phyloP scores from a whole-genome alignment of 2,797 vertebrate species.

The Poeciliopsis infans region DNA sequence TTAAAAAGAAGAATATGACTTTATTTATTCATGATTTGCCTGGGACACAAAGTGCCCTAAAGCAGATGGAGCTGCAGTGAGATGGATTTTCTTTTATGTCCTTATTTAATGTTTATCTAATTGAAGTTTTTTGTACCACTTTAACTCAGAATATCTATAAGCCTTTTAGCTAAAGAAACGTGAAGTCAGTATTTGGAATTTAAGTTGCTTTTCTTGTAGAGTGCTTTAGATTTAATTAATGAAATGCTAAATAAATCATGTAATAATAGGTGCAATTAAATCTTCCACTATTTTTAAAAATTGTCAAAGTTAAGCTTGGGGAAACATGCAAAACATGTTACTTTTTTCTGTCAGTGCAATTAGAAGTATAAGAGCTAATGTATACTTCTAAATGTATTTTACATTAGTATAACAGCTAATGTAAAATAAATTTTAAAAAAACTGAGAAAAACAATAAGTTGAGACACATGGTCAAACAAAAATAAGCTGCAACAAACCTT shows the following conservation, averaged over 20 bases:
- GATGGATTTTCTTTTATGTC: not conserved
- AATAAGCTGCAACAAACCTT: too few relatives aligned
- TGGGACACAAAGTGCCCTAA: not conserved
- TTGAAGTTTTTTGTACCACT: not conserved
- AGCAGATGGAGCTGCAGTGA: constrained; percentile 1
- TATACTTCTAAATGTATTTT: too few relatives aligned
- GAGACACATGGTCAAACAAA: not conserved
- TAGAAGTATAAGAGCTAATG: too few relatives aligned
- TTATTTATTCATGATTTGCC: constrained; percentile 5
- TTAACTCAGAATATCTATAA: not conserved
- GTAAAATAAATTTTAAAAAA: too few relatives aligned
- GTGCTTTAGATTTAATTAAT: not conserved
- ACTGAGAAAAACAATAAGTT: not conserved
- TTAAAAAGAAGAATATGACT: constrained; percentile 1
- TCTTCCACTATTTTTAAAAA: not conserved
- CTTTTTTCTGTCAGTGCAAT: too few relatives aligned
- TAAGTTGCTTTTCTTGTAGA: not conserved
- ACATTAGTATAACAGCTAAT: too few relatives aligned
- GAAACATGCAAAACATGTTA: too few relatives aligned
- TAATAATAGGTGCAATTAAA: not conserved
- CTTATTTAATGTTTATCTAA: constrained; percentile 4
- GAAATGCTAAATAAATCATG: not conserved
- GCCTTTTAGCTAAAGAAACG: not conserved
- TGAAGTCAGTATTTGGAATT: not conserved
- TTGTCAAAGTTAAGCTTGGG: not conserved